Conservation (phyloP, 2,888 invertebrate species). For the Tigriopus californicus region DNA sequence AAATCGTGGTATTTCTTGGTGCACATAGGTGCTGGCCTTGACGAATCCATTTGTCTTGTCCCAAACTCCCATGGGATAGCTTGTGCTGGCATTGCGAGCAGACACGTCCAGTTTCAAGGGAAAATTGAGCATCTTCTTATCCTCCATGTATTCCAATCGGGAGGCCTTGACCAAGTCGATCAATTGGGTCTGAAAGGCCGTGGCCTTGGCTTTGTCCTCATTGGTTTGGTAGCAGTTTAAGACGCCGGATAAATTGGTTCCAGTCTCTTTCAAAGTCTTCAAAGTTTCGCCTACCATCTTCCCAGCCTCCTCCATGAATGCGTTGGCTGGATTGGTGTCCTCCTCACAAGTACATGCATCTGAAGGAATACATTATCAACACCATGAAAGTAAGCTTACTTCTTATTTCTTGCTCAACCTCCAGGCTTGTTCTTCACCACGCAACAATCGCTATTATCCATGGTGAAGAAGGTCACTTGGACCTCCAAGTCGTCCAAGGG, state of each 20-base stretch:
- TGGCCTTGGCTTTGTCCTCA: not conserved
- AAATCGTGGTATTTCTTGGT: slow-evolving; percentile 19
- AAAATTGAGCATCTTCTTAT: not conserved
- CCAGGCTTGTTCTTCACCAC: slow-evolving; percentile 29
- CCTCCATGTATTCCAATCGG: not conserved
- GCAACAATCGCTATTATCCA: slow-evolving; percentile 38
- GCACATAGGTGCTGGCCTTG: slow-evolving; percentile 16
- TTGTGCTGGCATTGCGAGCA: not conserved
- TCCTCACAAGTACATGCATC: slow-evolving; percentile 19
- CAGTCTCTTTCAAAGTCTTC: not conserved
- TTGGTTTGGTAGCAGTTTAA: not conserved
- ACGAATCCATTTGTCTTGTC: slow-evolving; percentile 10
- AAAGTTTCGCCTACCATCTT: not conserved
- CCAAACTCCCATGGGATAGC: slow-evolving; percentile 17
- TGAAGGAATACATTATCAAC: no score
- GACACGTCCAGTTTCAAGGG: not conserved
- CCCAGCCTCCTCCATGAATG: not conserved
- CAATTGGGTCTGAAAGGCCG: not conserved
- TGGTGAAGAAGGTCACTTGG: slow-evolving; percentile 33
- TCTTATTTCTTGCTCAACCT: no score
- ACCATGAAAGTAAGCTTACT: no score
- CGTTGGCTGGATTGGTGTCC: not conserved
- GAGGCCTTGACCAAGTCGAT: not conserved
- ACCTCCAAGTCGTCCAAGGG: slow-evolving; percentile 24
- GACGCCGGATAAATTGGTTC: not conserved